Evolutionary conservation across 2,113 vertebrate species (phyloP), one percentile per base, ranked within the genome.

Genomic region (Dicentrarchus labrax): DNA sequence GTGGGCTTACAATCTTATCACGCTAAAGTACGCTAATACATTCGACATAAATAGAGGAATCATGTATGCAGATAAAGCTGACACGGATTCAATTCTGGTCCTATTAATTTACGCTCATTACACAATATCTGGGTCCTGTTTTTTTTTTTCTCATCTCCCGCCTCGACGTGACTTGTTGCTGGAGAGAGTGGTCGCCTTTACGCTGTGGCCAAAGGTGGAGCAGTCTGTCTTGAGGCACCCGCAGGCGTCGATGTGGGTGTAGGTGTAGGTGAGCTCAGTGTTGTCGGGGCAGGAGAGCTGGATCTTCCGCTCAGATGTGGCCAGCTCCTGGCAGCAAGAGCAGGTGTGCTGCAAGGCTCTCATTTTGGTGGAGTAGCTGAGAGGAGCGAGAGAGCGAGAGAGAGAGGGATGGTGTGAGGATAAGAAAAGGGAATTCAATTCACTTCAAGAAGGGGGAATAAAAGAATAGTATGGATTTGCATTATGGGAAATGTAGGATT

Each of bases 281-380:
- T 84, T 85, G 64, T 93, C 74, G 0, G 80, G 66, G 61, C 95
- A 95, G 77, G 65, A 6, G n/a, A 95, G 92, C 50, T 90, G 65
- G 2, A 87, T 66, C 69, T 84, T 47, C 21, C 75, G 90, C 61
- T 91, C 11, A 7, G 73, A 85, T 5, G 91, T 91, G 41, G 66
- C 19, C 36, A 86, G 0, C 78, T 94, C 93, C 81, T 86, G 92
- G 60, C 95, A 95, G 54, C 95, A 95, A 36, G 93, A 91, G 56
- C 94, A 95, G 8, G 82, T 83, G 64, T 90, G 91, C 78, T 93
- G 60, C 56, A 95, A 8, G 3, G 73, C 47, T 19, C 39, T 56
- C 43, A 62, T 51, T 59, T 76, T 56, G 24, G 51, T 9, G 0
- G 93, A 94, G 78, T 87, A 95, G 64, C 95, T 95, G 80, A 69